Base-by-base conservation (phyloP, 2,888 invertebrate species). In the Branchellion lobata region DNA sequence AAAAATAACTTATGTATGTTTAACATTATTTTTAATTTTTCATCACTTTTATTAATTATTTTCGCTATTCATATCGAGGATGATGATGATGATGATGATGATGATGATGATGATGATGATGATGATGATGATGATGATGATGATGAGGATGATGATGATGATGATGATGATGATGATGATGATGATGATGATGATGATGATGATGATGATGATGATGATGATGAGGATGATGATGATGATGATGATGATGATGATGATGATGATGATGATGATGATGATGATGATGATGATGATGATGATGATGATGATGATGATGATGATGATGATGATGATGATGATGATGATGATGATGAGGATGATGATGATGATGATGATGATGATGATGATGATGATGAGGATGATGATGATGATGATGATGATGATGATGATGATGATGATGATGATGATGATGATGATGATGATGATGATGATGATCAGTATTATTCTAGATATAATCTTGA, bases 241-340 rank as follows among this genome's bases (percentile, higher is more conserved):
- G 34, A 61, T 61, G 34, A 76, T 76, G 57, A 53, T 76, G 33
- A 27, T 53, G 57, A 5, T 76, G 8, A 2, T 53, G 33, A 76
- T 76, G 57, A 53, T 61, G 61, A 76, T 61, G 34, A 61, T 76
- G 61, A 76, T 61, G 61, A 61, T 61, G 34, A 76, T 61, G 34
- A 76, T 76, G 61, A 76, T 33, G 61, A 76, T 76, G 61, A 33
- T 61, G 34, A 76, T 76, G 61, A 76, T 76, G 34, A 76, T 76
- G 33, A 53, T 53, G n/a, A 61, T 61, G 61, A 61, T 29, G 33
- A 53, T 29, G 61, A 61, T 76, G 34, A 14, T 61, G 61, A 61
- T 76, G 61, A 61, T 76, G 61, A 76, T 53, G n/a, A 53, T 29
- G 61, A 76, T 61, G 34, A 61, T 61, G 61, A 76, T 76, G 33